phyloP scores from a whole-genome alignment of 2,113 vertebrate species.

The Aspiorhynchus laticeps region DNA sequence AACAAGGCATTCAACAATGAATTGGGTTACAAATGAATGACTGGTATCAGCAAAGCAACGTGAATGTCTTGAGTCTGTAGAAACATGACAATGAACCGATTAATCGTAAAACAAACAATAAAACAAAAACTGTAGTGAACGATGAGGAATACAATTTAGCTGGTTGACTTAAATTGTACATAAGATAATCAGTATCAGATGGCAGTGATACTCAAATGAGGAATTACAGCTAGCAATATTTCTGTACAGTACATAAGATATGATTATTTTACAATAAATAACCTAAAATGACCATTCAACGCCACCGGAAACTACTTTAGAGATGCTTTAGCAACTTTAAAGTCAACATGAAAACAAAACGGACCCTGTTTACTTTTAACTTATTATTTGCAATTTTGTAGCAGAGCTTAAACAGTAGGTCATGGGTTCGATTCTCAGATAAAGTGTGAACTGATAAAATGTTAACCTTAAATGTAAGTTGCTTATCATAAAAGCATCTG shows the following conservation, averaged over 20 bases:
- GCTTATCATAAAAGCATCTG: background rate
- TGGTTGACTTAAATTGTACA: no score
- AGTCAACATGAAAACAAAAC: constrained; percentile 17
- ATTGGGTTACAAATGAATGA: constrained; percentile 43
- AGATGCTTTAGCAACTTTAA: constrained; percentile 25
- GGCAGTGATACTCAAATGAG: constrained; percentile 24
- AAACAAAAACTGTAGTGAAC: constrained; percentile 28
- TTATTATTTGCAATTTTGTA: background rate
- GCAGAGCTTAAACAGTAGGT: background rate
- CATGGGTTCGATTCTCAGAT: background rate
- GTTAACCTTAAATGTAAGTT: background rate
- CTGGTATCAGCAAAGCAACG: constrained; percentile 52
- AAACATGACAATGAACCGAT: constrained; percentile 22
- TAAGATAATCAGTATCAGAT: constrained; percentile 34
- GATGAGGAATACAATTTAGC: constrained; percentile 34
- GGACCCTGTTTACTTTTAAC: background rate
- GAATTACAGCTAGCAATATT: constrained; percentile 25
- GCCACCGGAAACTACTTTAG: background rate
- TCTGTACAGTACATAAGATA: constrained; percentile 32
- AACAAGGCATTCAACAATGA: constrained; percentile 29
- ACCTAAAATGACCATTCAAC: background rate
- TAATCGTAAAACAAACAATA: constrained; percentile 11
- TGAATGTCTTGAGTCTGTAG: constrained; percentile 30
- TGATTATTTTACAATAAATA: constrained; percentile 23
- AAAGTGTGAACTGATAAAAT: background rate